Conservation (phyloP, 2,888 invertebrate genomes). For the Chorisops tibialis region DNA sequence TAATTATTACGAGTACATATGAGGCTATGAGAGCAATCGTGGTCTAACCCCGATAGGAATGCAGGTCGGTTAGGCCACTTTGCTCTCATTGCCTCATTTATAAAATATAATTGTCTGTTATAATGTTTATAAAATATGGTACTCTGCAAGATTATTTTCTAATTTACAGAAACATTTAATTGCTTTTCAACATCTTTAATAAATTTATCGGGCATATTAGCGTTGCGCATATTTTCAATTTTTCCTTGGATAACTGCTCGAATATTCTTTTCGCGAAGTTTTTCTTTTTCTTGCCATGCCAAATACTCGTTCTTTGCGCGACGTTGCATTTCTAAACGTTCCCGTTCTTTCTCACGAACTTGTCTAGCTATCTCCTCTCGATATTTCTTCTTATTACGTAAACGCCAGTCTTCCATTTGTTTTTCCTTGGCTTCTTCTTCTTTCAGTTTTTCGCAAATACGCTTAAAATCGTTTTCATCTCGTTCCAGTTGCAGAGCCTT, state of each 20-base stretch:
- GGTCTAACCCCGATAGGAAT: too few species aligned
- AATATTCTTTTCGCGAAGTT: conserved; percentile 46
- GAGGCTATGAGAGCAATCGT: too few species aligned
- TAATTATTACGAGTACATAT: too few species aligned
- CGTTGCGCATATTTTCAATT: conserved; percentile 47
- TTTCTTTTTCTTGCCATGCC: conserved; percentile 46
- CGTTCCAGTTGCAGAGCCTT: conserved; percentile 47
- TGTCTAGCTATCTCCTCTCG: conserved; percentile 48
- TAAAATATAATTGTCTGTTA: background rate
- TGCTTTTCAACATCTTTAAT: conserved; percentile 48
- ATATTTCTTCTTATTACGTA: conserved; percentile 42
- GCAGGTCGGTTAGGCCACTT: too few species aligned
- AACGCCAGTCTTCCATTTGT: conserved; percentile 39
- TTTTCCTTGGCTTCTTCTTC: conserved; percentile 46
- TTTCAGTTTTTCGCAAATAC: conserved; percentile 44
- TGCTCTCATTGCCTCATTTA: too few species aligned
- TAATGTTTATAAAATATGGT: too few species aligned
- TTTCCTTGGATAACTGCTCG: conserved; percentile 47
- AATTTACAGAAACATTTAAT: conserved; percentile 27
- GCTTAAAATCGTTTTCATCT: conserved; percentile 48
- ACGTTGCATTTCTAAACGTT: conserved; percentile 42
- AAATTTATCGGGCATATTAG: conserved; percentile 50
- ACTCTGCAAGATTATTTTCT: background rate
- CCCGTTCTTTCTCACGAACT: conserved; percentile 47
- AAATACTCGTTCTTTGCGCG: conserved; percentile 44